Evolutionary conservation across 2,888 invertebrate genomes (phyloP).

Genomic region (Rugalucina vietnamica): DNA sequence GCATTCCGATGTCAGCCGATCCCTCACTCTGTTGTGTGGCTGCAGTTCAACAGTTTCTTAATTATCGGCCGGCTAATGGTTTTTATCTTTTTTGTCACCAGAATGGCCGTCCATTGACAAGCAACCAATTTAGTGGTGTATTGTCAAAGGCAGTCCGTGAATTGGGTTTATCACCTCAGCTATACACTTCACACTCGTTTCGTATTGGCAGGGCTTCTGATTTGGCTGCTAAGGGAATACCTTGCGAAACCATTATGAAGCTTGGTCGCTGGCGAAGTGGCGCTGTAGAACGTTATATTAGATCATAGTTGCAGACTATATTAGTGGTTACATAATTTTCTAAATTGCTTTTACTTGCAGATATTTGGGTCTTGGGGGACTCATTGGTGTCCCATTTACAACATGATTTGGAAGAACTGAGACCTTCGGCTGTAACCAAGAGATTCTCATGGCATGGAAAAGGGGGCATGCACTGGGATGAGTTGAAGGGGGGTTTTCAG

Average conservation of each 20-base stretch:
- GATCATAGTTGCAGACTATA: background rate
- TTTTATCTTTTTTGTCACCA: background rate
- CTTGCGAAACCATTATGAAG: background rate
- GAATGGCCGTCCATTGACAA: background rate
- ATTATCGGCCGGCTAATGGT: background rate
- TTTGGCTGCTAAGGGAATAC: slow-evolving; percentile 5
- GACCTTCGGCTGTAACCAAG: too few relatives aligned
- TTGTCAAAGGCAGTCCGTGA: background rate
- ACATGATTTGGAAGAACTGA: too few relatives aligned
- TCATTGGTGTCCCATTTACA: too few relatives aligned
- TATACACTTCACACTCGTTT: background rate
- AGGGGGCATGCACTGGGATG: too few relatives aligned
- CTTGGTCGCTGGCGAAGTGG: slow-evolving; percentile 12
- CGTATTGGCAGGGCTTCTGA: slow-evolving; percentile 22
- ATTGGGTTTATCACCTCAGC: background rate
- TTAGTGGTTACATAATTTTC: background rate
- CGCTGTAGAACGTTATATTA: background rate
- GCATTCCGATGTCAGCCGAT: background rate
- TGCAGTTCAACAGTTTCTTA: background rate
- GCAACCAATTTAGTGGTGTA: background rate
- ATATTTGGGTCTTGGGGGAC: slow-evolving; percentile 17
- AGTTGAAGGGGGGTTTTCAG: too few relatives aligned
- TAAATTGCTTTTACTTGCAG: slow-evolving; percentile 2
- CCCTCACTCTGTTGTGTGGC: background rate
- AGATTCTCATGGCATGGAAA: too few relatives aligned